These are phyloP conservation scores for Drosophila diplacantha DNA, from an alignment of 2,888 invertebrate species.

Conservation along the genomic window DNA sequence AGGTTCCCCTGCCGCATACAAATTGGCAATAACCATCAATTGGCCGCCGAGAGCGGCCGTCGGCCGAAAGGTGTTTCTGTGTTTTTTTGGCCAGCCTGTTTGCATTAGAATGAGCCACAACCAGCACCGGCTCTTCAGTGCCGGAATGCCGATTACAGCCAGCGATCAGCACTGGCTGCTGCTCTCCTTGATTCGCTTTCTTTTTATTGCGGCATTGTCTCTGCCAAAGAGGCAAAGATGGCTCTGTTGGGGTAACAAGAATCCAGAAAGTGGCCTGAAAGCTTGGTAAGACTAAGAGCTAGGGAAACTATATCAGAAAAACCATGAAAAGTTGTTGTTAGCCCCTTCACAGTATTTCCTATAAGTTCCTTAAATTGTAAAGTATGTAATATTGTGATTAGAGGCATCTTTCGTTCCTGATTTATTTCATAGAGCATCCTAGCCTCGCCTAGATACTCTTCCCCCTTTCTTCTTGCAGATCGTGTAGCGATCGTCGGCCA, in stretches of 20 bases:
- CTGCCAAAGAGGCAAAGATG: conserved; percentile 1
- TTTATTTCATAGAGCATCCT: neutral
- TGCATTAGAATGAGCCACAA: conserved; percentile 68
- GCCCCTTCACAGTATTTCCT: too few species aligned
- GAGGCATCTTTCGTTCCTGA: neutral
- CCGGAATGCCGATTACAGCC: conserved; percentile 66
- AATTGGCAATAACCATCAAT: conserved; percentile 73
- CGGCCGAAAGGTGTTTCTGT: conserved; percentile 43
- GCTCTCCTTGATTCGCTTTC: conserved; percentile 55
- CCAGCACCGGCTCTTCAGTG: conserved; percentile 7
- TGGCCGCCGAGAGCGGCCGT: too few species aligned
- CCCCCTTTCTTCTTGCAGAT: conserved; percentile 27
- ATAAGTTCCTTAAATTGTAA: accelerated
- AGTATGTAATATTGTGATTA: neutral
- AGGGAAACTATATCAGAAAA: accelerated
- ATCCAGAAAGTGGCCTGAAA: neutral
- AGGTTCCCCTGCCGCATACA: conserved; percentile 50
- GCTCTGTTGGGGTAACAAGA: neutral
- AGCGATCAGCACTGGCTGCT: conserved; percentile 37
- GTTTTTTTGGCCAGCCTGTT: conserved; percentile 34
- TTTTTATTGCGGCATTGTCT: conserved; percentile 34
- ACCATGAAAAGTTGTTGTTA: too few species aligned
- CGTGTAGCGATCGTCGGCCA: conserved; percentile 61
- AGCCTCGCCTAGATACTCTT: neutral
- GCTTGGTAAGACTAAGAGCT: neutral